phyloP scores from a whole-genome alignment of 2,888 invertebrate genomes.

The Lasioglossum oenotherae region DNA sequence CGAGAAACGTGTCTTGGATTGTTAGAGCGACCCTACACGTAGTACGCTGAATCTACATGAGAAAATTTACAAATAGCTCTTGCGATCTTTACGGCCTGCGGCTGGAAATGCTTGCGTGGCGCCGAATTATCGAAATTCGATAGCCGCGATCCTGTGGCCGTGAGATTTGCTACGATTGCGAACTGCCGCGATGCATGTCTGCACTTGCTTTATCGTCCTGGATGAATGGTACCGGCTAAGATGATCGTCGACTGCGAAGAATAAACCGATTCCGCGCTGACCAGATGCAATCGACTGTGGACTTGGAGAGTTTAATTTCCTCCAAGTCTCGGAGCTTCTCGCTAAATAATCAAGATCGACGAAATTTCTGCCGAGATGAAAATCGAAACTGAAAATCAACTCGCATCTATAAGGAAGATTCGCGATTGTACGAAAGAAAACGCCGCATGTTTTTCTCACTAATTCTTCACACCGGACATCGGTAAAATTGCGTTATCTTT shows the following conservation, averaged over 20 bases:
- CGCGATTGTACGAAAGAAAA: too few relatives aligned
- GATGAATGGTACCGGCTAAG: slow-evolving; percentile 7
- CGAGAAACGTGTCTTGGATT: not conserved
- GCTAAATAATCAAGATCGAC: not conserved
- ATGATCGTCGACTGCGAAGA: not conserved
- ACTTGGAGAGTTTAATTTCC: not conserved
- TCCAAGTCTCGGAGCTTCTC: not conserved
- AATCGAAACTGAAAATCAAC: not conserved
- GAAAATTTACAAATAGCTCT: slow-evolving; percentile 46
- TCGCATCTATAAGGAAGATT: too few relatives aligned
- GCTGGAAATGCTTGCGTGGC: slow-evolving; percentile 42
- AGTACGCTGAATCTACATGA: not conserved
- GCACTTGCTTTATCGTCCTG: not conserved
- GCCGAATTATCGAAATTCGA: slow-evolving; percentile 56
- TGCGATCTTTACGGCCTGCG: slow-evolving; percentile 41
- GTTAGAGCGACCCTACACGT: not conserved
- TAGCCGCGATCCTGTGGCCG: slow-evolving; percentile 47
- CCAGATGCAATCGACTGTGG: not conserved
- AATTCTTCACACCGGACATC: too few relatives aligned
- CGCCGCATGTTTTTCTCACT: too few relatives aligned
- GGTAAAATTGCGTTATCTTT: too few relatives aligned
- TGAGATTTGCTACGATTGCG: slow-evolving; percentile 49
- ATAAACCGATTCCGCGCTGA: not conserved
- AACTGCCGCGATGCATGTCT: slow-evolving; percentile 24
- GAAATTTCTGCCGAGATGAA: not conserved